phyloP scores from a whole-genome alignment of 2,888 invertebrate species.

The Chloroclystis v-ata region DNA sequence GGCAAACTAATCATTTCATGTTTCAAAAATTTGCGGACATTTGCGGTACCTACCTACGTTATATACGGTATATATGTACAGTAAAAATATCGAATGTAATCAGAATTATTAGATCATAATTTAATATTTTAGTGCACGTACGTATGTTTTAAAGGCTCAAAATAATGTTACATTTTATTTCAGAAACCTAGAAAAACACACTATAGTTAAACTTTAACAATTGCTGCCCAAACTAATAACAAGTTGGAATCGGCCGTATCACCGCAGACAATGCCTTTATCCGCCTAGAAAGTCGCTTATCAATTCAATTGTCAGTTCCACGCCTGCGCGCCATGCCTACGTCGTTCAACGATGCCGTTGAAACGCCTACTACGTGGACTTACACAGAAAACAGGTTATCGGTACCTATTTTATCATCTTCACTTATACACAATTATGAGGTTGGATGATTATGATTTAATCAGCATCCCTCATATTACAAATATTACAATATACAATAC shows the following conservation, averaged over 20 bases:
- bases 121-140: too few species aligned
- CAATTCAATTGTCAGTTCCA: slow-evolving; percentile 68
- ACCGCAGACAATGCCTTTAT: slow-evolving; percentile 28
- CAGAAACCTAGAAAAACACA: too few species aligned
- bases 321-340: slow-evolving; percentile 56
- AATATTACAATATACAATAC: too few species aligned
- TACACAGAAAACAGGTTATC: slow-evolving; percentile 4
- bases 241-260: slow-evolving; percentile 15
- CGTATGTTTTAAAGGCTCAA: too few species aligned
- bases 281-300: slow-evolving; percentile 67
- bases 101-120: too few species aligned
- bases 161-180: too few species aligned
- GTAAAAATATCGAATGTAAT: too few species aligned
- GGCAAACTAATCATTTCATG: background rate
- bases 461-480: too few species aligned
- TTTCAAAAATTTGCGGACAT: background rate
- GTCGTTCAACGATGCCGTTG: slow-evolving; percentile 55
- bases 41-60: too few species aligned
- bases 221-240: slow-evolving; percentile 13
- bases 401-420: background rate
- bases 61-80: too few species aligned
- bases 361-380: slow-evolving; percentile 36
- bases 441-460: too few species aligned
- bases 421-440: background rate
- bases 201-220: slow-evolving; percentile 1